Conservation (phyloP, 2,888 invertebrate genomes). For the Trichogramma dendrolimi region DNA sequence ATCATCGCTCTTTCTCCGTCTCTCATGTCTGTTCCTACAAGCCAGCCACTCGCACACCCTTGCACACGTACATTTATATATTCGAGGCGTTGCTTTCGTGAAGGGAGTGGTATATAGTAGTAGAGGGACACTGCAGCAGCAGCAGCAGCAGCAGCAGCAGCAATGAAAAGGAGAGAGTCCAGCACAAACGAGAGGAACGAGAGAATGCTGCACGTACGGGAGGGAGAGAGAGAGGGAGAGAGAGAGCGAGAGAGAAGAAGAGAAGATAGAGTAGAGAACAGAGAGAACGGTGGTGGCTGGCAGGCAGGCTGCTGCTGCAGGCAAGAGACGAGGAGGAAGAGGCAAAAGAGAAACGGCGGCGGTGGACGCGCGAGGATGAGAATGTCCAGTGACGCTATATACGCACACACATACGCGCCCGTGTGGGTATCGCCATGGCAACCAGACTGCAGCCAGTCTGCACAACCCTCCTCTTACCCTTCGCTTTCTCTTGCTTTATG, state of each 20-base stretch:
- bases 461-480: no score
- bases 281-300: not conserved
- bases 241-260: constrained; percentile 22
- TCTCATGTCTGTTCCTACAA: no score
- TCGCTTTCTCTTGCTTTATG: no score
- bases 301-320: not conserved
- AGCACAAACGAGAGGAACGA: constrained; percentile 26
- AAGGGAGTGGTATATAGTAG: constrained; percentile 9
- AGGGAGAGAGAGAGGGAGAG: constrained; percentile 32
- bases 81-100: constrained; percentile 31
- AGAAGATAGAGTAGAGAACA: constrained; percentile 1
- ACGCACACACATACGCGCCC: not conserved
- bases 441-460: not conserved
- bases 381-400: constrained; percentile 47
- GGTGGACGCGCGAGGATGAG: constrained; percentile 30
- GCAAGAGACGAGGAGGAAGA: not conserved
- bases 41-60: no score
- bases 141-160: not conserved
- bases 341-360: not conserved
- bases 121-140: constrained; percentile 1
- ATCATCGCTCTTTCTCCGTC: constrained; percentile 42
- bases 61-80: no score
- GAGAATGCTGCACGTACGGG: constrained; percentile 35
- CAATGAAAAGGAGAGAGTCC: not conserved
- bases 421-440: not conserved